Evolutionary conservation across 2,797 vertebrate species (phyloP), one percentile per base, ranked within the genome.

Genomic region (Eulemur albifrons): DNA sequence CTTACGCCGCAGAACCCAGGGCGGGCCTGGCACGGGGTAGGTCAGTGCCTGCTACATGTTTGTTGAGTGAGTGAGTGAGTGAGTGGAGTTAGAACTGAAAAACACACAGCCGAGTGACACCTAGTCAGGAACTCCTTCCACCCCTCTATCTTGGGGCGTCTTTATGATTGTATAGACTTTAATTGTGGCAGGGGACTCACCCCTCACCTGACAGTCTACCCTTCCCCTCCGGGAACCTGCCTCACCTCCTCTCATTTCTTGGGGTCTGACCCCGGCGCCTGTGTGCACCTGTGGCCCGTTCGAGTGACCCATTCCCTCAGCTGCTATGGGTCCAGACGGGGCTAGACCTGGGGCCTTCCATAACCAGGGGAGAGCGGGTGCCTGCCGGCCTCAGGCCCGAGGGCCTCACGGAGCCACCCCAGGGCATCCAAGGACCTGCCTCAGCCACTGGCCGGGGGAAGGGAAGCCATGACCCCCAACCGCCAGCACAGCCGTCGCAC

Each of bases 371-470:
- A 59, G 75, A 14, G 43, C 0, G 7, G 67, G 86, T 25, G 38
- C 27, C 61, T 4, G 0, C 13, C 2, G 8, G 12, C 35, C 30
- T 40, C 25, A 1, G n/a, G 17, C 35, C 12, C 12, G 4, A 6
- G 17, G 17, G 48, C 54, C 35, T 52, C 86, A 27, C 57, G 1
- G 57, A 40, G 35, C 73, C 23, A 4, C 7, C 32, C 27, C 12
- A 13, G 57, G 59, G 18, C 30, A 21, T 48, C 67, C 35, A 8
- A 50, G 59, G 3, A 27, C 50, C 40, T 23, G 57, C 48, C 57
- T 38, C 12, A 27, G 32, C 30, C 15, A 1, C 57, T 7, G 18
- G 50, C 75, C 4, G 59, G 67, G 35, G 43, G 21, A 14, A 35
- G n/a, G 8, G 69, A 76, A 50, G 35, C 94, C 50, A 2, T 0